A percentile compares a stretch with the other conserved stretches of the same genome.
Evolutionary conservation across 2,113 vertebrate species (phyloP).

Genomic region (Columba janthina): DNA sequence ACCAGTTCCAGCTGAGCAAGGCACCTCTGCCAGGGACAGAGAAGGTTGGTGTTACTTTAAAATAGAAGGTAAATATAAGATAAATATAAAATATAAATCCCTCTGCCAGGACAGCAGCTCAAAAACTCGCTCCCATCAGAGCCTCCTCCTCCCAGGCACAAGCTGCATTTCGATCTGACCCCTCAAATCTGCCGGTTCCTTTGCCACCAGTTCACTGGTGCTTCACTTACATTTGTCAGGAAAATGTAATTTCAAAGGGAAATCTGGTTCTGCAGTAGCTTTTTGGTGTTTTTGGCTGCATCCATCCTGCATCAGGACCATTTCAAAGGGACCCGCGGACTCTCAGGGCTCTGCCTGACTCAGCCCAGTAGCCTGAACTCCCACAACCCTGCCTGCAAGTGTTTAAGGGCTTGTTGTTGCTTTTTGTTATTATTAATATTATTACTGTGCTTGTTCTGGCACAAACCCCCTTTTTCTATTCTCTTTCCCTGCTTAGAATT

Average conservation of each 20-base stretch:
- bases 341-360: background rate
- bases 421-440: slow-evolving; percentile 34
- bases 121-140: background rate
- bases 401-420: background rate
- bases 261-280: background rate
- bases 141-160: background rate
- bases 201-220: accelerated
- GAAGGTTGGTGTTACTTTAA: background rate
- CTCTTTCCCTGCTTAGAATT: background rate
- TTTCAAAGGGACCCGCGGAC: background rate
- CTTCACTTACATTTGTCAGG: background rate
- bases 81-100: background rate
- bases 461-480: background rate
- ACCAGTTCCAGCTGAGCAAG: accelerated
- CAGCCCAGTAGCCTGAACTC: background rate
- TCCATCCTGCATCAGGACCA: accelerated
- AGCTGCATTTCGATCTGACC: background rate
- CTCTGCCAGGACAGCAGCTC: too few relatives aligned
- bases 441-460: slow-evolving; percentile 40
- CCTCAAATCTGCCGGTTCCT: background rate
- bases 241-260: background rate
- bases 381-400: background rate
- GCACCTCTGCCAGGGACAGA: accelerated
- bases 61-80: background rate
- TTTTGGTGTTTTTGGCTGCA: background rate